Conservation (phyloP, 2,113 vertebrate genomes). For the Psilopsiagon aymara region DNA sequence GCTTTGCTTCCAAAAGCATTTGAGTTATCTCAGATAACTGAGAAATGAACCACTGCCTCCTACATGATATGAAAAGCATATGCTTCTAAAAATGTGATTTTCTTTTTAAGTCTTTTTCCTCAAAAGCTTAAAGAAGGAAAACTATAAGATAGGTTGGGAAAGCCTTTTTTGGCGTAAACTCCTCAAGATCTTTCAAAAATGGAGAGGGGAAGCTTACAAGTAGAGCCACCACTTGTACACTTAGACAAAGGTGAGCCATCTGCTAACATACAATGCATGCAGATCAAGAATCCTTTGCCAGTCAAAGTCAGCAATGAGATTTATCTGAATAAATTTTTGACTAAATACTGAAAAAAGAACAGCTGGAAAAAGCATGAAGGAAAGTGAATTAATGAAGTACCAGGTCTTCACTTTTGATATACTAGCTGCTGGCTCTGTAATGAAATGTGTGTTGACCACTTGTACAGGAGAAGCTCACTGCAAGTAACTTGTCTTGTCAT, state of each 20-base stretch:
- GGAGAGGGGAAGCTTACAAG: not conserved
- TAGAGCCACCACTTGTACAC: not conserved
- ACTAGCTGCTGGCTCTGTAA: not conserved
- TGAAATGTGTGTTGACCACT: slow-evolving; percentile 35
- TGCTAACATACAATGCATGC: not conserved
- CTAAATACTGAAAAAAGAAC: not conserved
- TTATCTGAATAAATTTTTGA: not conserved
- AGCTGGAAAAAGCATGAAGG: not conserved
- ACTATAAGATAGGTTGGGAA: not conserved
- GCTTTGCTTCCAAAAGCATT: not conserved
- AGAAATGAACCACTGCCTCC: not conserved
- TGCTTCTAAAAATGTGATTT: not conserved
- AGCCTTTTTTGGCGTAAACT: not conserved
- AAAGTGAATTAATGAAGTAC: slow-evolving; percentile 23
- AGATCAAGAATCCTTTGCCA: not conserved
- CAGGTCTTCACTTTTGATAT: slow-evolving; percentile 33
- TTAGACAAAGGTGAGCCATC: not conserved
- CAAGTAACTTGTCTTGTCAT: slow-evolving; percentile 59
- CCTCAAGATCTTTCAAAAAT: not conserved
- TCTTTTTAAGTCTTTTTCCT: not conserved
- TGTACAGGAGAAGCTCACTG: not conserved
- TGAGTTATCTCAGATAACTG: not conserved
- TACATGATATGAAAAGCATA: not conserved
- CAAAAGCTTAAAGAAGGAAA: not conserved
- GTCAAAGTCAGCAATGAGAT: not conserved